Percentiles rank a stretch among this genome's conserved stretches.
Evolutionary conservation across 2,888 invertebrate genomes (phyloP).

Genomic region (Drosophila nigritarsus): DNA sequence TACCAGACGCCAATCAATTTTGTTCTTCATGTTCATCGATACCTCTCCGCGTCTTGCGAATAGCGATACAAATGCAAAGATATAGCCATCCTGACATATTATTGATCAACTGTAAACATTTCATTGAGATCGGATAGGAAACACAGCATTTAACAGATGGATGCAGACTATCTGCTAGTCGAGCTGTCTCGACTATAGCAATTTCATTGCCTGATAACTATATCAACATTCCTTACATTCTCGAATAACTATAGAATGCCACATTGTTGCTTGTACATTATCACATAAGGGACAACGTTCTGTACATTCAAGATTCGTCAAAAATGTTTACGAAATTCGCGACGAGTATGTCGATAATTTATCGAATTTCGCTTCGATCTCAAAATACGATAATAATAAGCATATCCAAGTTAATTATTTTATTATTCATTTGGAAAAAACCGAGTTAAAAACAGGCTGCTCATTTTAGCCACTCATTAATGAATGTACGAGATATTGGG

Average conservation of each 20-base stretch:
- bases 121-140: background rate
- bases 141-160: background rate
- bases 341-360: background rate
- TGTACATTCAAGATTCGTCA: too few relatives aligned
- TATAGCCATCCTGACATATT: background rate
- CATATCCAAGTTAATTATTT: background rate
- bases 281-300: background rate
- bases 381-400: background rate
- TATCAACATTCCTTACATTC: background rate
- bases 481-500: background rate
- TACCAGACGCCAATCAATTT: too few relatives aligned
- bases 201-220: background rate
- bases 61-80: background rate
- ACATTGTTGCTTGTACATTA: background rate
- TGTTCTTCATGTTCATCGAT: background rate
- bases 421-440: background rate
- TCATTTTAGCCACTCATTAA: background rate
- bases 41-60: background rate
- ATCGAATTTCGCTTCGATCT: background rate
- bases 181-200: background rate
- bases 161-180: background rate
- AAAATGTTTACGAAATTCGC: background rate
- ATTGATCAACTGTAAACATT: background rate
- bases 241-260: background rate
- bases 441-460: background rate